Evolutionary conservation across 2,113 vertebrate genomes (phyloP), one percentile per base, ranked within the genome.

Genomic region (Orthonyx spaldingii): DNA sequence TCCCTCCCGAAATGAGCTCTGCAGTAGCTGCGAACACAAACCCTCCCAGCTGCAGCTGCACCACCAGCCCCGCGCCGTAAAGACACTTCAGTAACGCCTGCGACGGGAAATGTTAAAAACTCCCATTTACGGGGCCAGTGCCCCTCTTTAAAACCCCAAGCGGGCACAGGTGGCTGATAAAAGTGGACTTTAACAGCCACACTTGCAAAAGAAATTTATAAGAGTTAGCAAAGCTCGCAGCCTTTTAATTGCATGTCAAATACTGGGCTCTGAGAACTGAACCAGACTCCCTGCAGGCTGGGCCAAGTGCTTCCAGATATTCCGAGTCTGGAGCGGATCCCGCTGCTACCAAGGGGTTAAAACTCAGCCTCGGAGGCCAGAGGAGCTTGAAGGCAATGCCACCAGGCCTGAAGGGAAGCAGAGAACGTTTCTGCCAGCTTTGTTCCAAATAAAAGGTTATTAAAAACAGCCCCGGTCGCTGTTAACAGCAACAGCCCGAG

Each of bases 301-400:
- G 44, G 82, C 94, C 93, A 95, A 96, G 85, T 35, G 78, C 91
- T 95, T 65, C 96, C 93, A 95, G 63, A 92, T 84, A 69, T 17
- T 20, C 11, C 26, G 1, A 1, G 66, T 39, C 74, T 85, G 92
- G 33, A 57, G 32, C 8, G 1, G 35, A 23, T 6, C 26, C 56
- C 3, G 3, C 10, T 3, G 5, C 65, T 6, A 16, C 3, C 2
- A 32, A 63, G 41, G 55, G 79, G 71, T 95, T 91, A 96, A 82
- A 66, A 80, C 19, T 5, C 71, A 13, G 37, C 39, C 50, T 70
- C 32, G 3, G 57, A 89, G 90, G 94, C 65, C 61, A 55, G 79
- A 76, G 23, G 13, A 1, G 66, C 79, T 70, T 33, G 13, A 23
- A 96, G 94, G 92, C 76, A 61, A 82, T 30, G 53, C 92, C 96